Conservation (phyloP, 53 echinoderm and acorn worm genomes). For the Glandiceps talaboti region DNA sequence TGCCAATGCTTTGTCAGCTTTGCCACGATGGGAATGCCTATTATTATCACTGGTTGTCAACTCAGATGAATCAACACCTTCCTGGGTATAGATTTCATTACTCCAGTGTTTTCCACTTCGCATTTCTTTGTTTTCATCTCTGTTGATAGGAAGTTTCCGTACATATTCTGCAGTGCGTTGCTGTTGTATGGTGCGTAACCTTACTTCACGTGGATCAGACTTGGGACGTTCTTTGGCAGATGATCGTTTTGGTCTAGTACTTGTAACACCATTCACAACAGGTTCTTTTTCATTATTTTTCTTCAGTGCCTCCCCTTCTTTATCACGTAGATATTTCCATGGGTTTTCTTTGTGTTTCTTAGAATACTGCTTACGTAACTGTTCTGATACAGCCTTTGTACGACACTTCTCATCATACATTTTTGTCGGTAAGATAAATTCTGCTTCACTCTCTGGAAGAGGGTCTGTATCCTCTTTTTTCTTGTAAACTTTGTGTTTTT, state of each 20-base stretch:
- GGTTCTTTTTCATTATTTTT: background rate
- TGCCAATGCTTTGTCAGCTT: background rate
- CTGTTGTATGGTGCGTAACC: background rate
- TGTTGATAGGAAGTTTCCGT: background rate
- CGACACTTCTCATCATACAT: slow-evolving; percentile 71
- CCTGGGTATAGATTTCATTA: background rate
- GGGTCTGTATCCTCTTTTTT: slow-evolving; percentile 28
- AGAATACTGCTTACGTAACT: slow-evolving; percentile 6
- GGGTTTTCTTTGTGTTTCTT: background rate
- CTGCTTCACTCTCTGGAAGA: slow-evolving; percentile 90
- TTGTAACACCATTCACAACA: background rate
- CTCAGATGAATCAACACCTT: background rate
- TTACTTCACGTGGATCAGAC: background rate
- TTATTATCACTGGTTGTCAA: background rate
- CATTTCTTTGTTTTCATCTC: background rate
- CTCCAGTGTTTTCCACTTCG: background rate
- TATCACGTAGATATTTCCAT: background rate
- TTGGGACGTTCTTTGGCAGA: background rate
- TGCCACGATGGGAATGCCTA: background rate
- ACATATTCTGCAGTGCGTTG: background rate
- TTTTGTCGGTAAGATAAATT: slow-evolving; percentile 75
- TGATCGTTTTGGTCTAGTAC: background rate
- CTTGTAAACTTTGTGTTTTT: background rate
- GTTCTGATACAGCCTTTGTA: slow-evolving; percentile 93
- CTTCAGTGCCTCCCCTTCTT: background rate